Evolutionary conservation across 2,888 invertebrate genomes (phyloP), one percentile per base, ranked within the genome.

Genomic region (Polydrusus tereticollis): DNA sequence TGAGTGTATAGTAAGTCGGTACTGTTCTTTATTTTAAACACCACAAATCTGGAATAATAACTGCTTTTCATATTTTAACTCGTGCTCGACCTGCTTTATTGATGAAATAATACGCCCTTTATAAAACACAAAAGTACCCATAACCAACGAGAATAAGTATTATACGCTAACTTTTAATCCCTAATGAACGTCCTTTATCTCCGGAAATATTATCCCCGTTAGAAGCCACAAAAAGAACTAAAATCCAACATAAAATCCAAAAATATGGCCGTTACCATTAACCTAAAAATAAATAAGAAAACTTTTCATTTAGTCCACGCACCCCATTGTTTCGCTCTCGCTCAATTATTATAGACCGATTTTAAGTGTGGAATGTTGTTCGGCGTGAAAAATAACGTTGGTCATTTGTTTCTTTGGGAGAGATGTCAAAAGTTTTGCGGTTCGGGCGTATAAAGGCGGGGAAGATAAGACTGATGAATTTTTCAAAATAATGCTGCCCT

Each of bases 311-410:
- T 26, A 16, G 26, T 12, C 45, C 10, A 16, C 8, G 16, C 33
- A 38, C 58, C 38, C 26, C 26, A 26, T 58, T 58, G 36, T 58
- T 36, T 18, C 29, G 43, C 41, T 58, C 45, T 43, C 41, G 14
- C 60, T 60, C 60, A 60, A 60, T 60, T 60, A 60, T 43, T 60
- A 60, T 43, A 26, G 60, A 38, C 43, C 45, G 26, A 60, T 41
- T 60, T 60, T 60, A 60, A 60, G 60, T 60, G 60, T 60, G 60
- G 60, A 60, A 60, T 60, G 60, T 60, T 60, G 60, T 60, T 60
- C 33, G 33, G 63, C 8, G 36, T 63, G 63, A 63, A 63, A 63
- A 63, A 63, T 63, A 63, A 33, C 63, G 14, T 12, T 16, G 60
- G 45, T 26, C 47, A 47, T 63, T 45, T 63, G 63, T 63, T 47